Base-by-base conservation (phyloP, 2,113 vertebrate species). In the Ictidomys tridecemlineatus region DNA sequence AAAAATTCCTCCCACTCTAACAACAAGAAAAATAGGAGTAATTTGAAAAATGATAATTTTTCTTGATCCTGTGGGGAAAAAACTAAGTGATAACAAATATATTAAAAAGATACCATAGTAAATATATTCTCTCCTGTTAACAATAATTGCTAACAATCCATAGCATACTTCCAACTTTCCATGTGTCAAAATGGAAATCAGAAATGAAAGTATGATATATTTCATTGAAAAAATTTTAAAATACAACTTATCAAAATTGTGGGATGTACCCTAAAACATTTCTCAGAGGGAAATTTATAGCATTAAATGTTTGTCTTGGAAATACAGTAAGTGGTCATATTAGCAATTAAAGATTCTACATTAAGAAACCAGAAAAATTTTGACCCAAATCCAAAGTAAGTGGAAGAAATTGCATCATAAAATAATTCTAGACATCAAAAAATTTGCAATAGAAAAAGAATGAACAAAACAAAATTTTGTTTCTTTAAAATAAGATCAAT, bases 41-140 rank as follows among this genome's bases (percentile, higher is more conserved):
- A 82, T 82, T 74, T 86, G 8, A 5, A 94, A 86, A 45, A 48
- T 93, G 32, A 74, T 69, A 74, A 42, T 42, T 93, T 77, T 82
- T 93, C 16, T 87, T 96, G 7, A 86, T 26, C 17, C 7, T 34
- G 22, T 69, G 65, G 74, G 24, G 86, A 91, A 86, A n/a, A 87
- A 42, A 45, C 42, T 45, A 45, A 45, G 42, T 61, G 45, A 34
- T 69, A 67, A 51, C 26, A 74, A 58, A 73, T 45, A 67, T 22
- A 58, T 56, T 7, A n/a, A 80, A 80, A 37, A 9, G 48, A 32
- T 69, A 69, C 88, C 10, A 51, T 4, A 93, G 2, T 53, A 48
- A 37, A 14, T 28, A 77, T 70, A 1, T 63, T 72, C 91, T 78
- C 39, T 93, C 51, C 70, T 51, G 24, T 30, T 89, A 28, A n/a